Conservation (phyloP, 92 coral and sea anemone genomes). For the Galaxea fascicularis region DNA sequence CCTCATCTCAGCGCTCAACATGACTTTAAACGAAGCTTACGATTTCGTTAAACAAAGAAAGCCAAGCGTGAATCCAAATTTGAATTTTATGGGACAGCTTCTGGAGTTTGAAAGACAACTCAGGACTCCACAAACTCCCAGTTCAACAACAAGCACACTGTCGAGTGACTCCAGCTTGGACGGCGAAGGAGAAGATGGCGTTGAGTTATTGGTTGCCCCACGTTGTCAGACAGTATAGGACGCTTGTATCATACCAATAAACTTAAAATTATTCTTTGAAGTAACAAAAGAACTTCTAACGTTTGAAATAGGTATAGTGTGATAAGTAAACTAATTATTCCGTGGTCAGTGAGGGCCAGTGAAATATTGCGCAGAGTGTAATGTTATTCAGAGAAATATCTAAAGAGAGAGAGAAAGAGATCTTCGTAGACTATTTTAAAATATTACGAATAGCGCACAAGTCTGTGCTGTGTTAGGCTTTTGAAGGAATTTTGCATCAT, state of each 20-base stretch:
- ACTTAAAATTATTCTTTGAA: neutral
- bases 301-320: neutral
- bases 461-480: conserved; percentile 10
- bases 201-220: conserved; percentile 19
- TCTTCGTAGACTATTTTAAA: conserved; percentile 9
- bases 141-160: conserved; percentile 86
- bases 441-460: conserved; percentile 12
- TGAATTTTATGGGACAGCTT: conserved; percentile 99
- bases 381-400: conserved; percentile 16
- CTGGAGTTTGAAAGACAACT: conserved; percentile 92
- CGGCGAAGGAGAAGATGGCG: conserved; percentile 63
- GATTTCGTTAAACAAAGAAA: conserved; percentile 97
- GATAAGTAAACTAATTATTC: neutral
- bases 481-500: conserved; percentile 27
- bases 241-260: neutral
- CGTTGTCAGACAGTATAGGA: conserved; percentile 18
- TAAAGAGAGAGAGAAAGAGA: conserved; percentile 1
- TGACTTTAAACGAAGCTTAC: conserved; percentile 94
- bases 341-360: neutral
- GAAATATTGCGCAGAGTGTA: neutral
- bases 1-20: conserved; percentile 79
- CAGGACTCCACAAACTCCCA: conserved; percentile 77
- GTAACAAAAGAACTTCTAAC: conserved; percentile 1
- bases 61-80: conserved; percentile 95
- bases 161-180: conserved; percentile 87